These are phyloP conservation scores for Sterrhoptilus dennistouni DNA, from an alignment of 2,113 vertebrate genomes.

Conservation along the genomic window DNA sequence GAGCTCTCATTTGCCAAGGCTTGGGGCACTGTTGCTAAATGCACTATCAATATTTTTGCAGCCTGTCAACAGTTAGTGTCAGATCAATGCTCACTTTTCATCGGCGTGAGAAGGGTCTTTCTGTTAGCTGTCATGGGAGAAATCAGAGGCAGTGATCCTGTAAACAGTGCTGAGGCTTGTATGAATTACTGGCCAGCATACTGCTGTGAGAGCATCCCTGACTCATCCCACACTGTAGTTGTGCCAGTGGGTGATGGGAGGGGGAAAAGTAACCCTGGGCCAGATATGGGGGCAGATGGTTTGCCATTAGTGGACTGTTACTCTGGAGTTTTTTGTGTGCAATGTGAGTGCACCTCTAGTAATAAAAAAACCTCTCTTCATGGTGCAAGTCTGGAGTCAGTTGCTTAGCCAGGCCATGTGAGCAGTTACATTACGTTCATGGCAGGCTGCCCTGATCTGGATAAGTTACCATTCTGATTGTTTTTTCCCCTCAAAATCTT, in stretches of 20 bases:
- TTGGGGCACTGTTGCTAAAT: background rate
- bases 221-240: accelerated
- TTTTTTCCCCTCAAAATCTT: accelerated
- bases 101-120: accelerated
- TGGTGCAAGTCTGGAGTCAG: background rate
- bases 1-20: background rate
- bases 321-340: background rate
- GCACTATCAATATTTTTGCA: background rate
- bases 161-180: background rate
- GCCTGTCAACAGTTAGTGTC: background rate
- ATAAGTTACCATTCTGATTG: background rate
- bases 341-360: background rate
- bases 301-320: background rate
- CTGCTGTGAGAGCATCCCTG: background rate
- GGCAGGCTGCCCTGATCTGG: background rate
- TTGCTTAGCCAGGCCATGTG: background rate
- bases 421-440: background rate
- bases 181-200: accelerated
- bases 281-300: background rate
- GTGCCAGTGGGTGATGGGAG: background rate
- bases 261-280: background rate
- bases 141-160: background rate
- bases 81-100: background rate
- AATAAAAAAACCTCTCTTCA: background rate
- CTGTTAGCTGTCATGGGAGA: background rate